phyloP scores from a whole-genome alignment of 2,113 vertebrate genomes.

The Ciconia boyciana region DNA sequence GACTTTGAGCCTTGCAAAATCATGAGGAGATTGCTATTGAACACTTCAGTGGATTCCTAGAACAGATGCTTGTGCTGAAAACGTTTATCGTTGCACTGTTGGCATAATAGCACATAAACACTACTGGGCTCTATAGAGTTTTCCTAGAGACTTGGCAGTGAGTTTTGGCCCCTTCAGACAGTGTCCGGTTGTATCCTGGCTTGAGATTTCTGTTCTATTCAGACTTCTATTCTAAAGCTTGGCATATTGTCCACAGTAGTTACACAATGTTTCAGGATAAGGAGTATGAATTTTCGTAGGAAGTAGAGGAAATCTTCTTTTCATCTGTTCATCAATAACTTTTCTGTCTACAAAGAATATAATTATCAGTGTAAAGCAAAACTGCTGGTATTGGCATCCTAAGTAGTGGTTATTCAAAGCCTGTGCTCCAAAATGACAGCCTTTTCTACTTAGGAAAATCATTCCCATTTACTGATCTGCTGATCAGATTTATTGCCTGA shows the following conservation, averaged over 20 bases:
- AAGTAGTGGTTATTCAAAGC: background rate
- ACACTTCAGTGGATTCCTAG: background rate
- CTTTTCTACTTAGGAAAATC: background rate
- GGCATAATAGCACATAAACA: background rate
- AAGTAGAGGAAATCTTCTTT: constrained; percentile 7
- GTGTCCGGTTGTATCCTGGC: background rate
- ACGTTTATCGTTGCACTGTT: background rate
- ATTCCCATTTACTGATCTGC: background rate
- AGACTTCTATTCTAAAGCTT: background rate
- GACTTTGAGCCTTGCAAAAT: constrained; percentile 21
- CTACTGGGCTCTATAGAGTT: background rate
- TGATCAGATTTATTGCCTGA: background rate
- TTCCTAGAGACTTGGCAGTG: constrained; percentile 25
- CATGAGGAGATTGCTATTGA: constrained; percentile 15
- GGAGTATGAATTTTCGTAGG: background rate
- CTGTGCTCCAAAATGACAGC: background rate
- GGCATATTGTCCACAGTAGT: background rate
- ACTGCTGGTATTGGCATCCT: background rate
- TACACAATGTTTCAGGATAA: background rate
- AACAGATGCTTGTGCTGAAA: constrained; percentile 37
- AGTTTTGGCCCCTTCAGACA: constrained; percentile 3
- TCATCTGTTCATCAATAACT: constrained; percentile 3
- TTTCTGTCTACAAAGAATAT: background rate
- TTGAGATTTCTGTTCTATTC: background rate
- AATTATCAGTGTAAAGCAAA: background rate